phyloP scores from a whole-genome alignment of 2,797 vertebrate species.

The Meriones psammophilus region DNA sequence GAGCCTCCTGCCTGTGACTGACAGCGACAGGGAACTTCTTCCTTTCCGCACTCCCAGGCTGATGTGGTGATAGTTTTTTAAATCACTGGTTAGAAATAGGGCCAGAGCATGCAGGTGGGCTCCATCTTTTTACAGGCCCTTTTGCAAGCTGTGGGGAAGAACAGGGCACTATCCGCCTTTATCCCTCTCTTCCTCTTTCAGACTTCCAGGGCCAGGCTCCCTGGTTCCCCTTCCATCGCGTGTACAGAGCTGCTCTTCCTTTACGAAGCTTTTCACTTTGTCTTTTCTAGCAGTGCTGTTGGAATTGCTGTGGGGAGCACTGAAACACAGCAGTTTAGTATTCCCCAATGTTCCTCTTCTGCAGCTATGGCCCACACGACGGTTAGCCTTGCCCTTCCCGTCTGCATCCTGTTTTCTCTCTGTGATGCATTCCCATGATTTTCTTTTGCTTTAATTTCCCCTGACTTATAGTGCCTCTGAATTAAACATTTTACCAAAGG shows the following conservation, averaged over 20 bases:
- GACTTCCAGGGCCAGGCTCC: background rate
- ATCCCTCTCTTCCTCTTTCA: background rate
- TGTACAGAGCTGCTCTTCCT: background rate
- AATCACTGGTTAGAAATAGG: background rate
- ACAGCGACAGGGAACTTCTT: background rate
- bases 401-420: slow-evolving; percentile 5
- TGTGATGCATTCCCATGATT: background rate
- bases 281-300: background rate
- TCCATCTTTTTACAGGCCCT: background rate
- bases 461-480: slow-evolving; percentile 37
- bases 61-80: background rate
- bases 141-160: background rate
- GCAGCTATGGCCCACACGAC: background rate
- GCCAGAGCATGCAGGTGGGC: background rate
- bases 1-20: background rate
- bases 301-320: background rate
- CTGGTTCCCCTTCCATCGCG: background rate
- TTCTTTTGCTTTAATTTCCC: slow-evolving; percentile 44
- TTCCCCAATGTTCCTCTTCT: slow-evolving; percentile 22
- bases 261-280: background rate
- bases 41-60: background rate
- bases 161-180: background rate
- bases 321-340: slow-evolving; percentile 5
- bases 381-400: background rate
- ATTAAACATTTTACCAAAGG: slow-evolving; percentile 66